Conservation (phyloP, 2,797 vertebrate genomes). For the Urocyon cinereoargenteus region DNA sequence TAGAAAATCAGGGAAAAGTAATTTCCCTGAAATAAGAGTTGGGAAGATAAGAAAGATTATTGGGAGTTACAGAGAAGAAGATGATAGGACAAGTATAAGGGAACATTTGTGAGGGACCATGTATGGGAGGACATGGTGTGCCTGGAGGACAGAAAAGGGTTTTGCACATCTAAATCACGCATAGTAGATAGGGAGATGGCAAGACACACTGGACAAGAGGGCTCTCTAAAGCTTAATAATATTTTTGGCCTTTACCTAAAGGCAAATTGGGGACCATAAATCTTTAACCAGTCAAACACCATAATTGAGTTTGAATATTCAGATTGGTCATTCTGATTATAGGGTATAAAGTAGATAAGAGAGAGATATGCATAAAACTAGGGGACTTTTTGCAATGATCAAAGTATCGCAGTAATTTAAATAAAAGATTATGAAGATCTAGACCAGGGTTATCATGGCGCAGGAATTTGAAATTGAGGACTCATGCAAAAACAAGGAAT, state of each 20-base stretch:
- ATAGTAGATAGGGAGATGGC: not conserved
- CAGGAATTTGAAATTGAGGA: not conserved
- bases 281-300: constrained; percentile 3
- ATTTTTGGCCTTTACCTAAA: not conserved
- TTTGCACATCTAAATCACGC: not conserved
- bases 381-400: not conserved
- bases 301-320: not conserved
- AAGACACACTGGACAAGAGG: not conserved
- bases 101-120: not conserved
- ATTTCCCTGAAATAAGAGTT: not conserved
- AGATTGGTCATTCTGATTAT: not conserved
- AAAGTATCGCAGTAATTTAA: not conserved
- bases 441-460: not conserved
- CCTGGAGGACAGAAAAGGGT: not conserved
- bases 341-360: not conserved
- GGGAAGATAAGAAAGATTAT: not conserved
- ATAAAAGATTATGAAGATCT: not conserved
- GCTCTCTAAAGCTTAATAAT: not conserved
- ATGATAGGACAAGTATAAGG: not conserved
- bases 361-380: not conserved
- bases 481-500: not conserved
- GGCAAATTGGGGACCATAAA: not conserved
- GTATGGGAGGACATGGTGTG: not conserved
- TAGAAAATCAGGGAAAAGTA: not conserved
- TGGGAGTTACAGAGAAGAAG: not conserved